Evolutionary conservation across 2,888 invertebrate species (phyloP), one percentile per base, ranked within the genome.

Genomic region (Agelastica alni): DNA sequence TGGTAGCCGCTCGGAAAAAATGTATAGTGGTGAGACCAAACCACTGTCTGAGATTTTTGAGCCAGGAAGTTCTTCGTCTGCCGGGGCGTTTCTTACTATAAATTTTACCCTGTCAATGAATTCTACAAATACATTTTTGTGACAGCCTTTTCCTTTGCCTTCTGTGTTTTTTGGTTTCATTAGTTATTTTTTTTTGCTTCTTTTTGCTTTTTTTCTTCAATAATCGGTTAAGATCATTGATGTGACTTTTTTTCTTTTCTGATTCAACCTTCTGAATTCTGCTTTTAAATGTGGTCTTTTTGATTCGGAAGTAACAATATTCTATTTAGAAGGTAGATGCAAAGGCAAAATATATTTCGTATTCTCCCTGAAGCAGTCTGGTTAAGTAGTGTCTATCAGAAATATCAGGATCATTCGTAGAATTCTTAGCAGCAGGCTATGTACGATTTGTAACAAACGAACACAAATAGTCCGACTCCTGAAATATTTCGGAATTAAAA

Each of bases 131-230:
- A n/a, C n/a, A n/a, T 22, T 22, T 22, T 22, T 22, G 22, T 22
- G 22, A 22, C 22, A 22, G 22, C 22, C 22, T 22, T 22, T 22
- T 5, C 7, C 22, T 22, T 22, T 22, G 6, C 22, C 22, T 22
- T 22, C 7, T 22, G 22, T 22, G 22, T 22, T 22, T 22, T 22
- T 22, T 22, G 22, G 22, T 5, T 22, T 22, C 22, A 4, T 22
- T 22, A 5, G 22, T 5, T 7, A 5, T 5, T 22, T 22, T 22
- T n/a, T n/a, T n/a, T n/a, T n/a, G n/a, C n/a, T 36, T 36, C 12
- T 36, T 7, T 36, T 36, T 13, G 36, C 10, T 36, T 36, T n/a
- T 36, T 36, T 36, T 36, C 14, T 13, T 36, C 36, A 36, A 10
- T 36, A 2, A n/a, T n/a, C n/a, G 10, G 36, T 36, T 36, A 36